Percentiles rank a stretch among this genome's conserved stretches.
These are phyloP conservation scores for Drosophila kuntzei DNA, from an alignment of 2,888 invertebrate species.

Conservation along the genomic window DNA sequence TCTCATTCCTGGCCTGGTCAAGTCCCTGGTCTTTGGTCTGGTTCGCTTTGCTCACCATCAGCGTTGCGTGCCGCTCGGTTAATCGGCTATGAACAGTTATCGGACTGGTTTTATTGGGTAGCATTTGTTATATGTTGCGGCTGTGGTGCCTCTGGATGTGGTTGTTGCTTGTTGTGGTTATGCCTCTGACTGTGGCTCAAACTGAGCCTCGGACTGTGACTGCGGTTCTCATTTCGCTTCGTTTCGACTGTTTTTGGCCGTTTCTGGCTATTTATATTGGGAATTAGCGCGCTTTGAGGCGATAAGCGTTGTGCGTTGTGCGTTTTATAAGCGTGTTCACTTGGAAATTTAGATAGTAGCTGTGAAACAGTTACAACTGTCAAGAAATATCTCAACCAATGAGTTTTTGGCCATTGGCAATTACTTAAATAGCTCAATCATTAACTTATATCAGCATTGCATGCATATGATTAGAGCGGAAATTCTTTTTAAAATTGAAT, in stretches of 20 bases:
- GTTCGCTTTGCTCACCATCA: conserved; percentile 46
- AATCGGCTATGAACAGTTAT: conserved; percentile 81
- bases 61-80: conserved; percentile 75
- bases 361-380: conserved; percentile 49
- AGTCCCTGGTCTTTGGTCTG: conserved; percentile 41
- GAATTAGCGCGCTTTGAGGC: conserved; percentile 75
- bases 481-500: not conserved
- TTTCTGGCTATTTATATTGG: conserved; percentile 72
- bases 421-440: conserved; percentile 27
- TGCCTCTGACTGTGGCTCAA: conserved; percentile 5
- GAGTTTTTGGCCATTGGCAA: conserved; percentile 25
- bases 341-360: conserved; percentile 71
- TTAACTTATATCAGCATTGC: not conserved
- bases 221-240: conserved; percentile 11
- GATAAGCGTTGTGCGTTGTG: conserved; percentile 76
- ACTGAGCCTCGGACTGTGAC: not conserved
- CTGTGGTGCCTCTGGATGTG: conserved; percentile 15
- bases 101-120: conserved; percentile 79
- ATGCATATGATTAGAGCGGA: not conserved
- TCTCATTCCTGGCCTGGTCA: conserved; percentile 23
- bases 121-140: conserved; percentile 70
- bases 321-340: conserved; percentile 77
- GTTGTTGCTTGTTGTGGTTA: conserved; percentile 9
- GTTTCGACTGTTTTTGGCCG: conserved; percentile 20
- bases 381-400: conserved; percentile 39